Evolutionary conservation across 2,797 vertebrate genomes (phyloP).

Genomic region (Myotis planiceps): DNA sequence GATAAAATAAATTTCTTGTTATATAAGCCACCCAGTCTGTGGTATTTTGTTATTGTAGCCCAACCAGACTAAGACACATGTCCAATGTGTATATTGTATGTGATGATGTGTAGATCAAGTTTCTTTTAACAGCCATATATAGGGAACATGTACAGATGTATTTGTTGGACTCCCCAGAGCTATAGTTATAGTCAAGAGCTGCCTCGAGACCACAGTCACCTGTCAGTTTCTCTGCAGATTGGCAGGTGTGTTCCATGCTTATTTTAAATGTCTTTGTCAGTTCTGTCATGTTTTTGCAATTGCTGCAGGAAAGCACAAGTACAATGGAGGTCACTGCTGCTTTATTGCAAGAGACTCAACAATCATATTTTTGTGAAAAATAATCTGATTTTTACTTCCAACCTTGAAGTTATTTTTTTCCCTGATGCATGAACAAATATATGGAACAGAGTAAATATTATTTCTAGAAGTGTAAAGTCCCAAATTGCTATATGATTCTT

Average conservation of each 20-base stretch:
- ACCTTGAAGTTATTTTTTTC: constrained; percentile 57
- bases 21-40: neutral
- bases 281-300: neutral
- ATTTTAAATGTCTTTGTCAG: constrained; percentile 28
- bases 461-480: neutral
- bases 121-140: neutral
- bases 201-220: neutral
- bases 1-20: neutral
- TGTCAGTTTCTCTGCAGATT: neutral
- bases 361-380: constrained; percentile 19
- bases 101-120: neutral
- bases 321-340: neutral
- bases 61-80: neutral
- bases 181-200: neutral
- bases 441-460: constrained; percentile 22
- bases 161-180: neutral
- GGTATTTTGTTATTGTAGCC: neutral
- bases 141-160: neutral
- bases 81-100: neutral
- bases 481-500: constrained; percentile 14
- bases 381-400: constrained; percentile 17
- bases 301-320: neutral
- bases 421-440: constrained; percentile 7
- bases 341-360: constrained; percentile 40
- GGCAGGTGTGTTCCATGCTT: constrained; percentile 28